Base-by-base conservation (phyloP, 1,140 invertebrate species). In the Uloborus diversus region DNA sequence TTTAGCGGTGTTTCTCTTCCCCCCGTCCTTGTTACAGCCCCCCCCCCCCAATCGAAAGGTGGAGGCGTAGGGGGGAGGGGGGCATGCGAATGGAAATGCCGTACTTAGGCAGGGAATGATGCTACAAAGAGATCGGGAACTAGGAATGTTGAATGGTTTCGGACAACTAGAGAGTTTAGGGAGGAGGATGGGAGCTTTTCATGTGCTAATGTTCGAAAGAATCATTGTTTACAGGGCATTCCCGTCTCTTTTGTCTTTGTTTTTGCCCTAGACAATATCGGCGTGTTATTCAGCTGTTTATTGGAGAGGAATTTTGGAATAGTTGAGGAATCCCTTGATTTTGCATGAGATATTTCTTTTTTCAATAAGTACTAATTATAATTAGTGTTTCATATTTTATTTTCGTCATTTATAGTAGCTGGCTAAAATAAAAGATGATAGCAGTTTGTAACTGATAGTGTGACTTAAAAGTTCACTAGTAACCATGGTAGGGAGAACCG, bases 131-230 rank as follows among this genome's bases (percentile, higher is more conserved):
- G 42, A 69, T 33, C 4, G 42, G 69, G 69, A 57, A 25, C 25
- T 2, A 32, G 71, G 71, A 75, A 75, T 75, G 71, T 35, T 64
- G 71, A 73, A 73, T 73, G 56, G 57, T 61, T 61, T 59, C 57
- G 56, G 69, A 59, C 56, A 73, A 47, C 30, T 33, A 33, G 37
- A 42, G 37, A 37, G 30, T 49, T n/a, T 3, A 33, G 3, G 68
- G 69, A 37, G 56, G n/a, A 3, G 30, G 32, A 49, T 47, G 9
- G 57, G 53, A 25, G 33, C 71, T 75, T 75, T 75, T 75, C 71
- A 75, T 75, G 71, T 75, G 71, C 57, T 75, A 75, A 75, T 75
- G 53, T 64, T 23, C 37, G 56, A 64, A 53, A 53, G 71, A 64
- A 59, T 75, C 71, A 64, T 75, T 75, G 71, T 75, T 75, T 75